A percentile compares a stretch with the other conserved stretches of the same genome.
Conservation (phyloP, 2,113 vertebrate genomes). For the Brevimyrus niger region DNA sequence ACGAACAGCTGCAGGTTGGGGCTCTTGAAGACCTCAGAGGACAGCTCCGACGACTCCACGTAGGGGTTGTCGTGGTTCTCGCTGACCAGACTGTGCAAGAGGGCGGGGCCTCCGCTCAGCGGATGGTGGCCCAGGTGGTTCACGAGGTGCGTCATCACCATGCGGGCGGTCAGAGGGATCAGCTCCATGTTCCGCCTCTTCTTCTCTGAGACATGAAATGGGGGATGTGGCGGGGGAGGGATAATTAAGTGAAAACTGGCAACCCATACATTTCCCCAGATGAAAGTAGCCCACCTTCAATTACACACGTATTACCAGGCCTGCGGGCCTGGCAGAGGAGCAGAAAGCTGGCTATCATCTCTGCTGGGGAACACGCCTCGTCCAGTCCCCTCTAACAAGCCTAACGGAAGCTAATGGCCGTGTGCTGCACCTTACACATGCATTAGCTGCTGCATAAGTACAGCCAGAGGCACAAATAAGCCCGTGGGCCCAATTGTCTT, state of each 20-base stretch:
- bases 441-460: slow-evolving; percentile 14
- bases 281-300: slow-evolving; percentile 4
- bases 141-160: slow-evolving; percentile 95
- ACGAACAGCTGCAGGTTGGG: slow-evolving; percentile 94
- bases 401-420: slow-evolving; percentile 13
- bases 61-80: slow-evolving; percentile 90
- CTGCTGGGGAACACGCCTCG: not conserved
- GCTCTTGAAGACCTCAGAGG: slow-evolving; percentile 88
- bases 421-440: not conserved
- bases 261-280: slow-evolving; percentile 10
- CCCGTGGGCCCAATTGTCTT: not conserved
- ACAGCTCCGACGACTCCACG: slow-evolving; percentile 80
- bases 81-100: slow-evolving; percentile 87
- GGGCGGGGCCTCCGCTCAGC: slow-evolving; percentile 77
- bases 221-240: not conserved
- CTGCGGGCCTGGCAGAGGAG: not conserved
- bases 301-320: slow-evolving; percentile 12
- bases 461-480: slow-evolving; percentile 8
- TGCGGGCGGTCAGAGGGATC: slow-evolving; percentile 85
- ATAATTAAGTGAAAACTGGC: not conserved
- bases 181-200: slow-evolving; percentile 81
- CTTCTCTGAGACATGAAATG: slow-evolving; percentile 60
- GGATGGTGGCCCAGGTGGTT: slow-evolving; percentile 95
- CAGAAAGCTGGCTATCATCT: slow-evolving; percentile 11
- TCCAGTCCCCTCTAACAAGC: slow-evolving; percentile 8